Conservation (phyloP, 2,888 invertebrate species). For the Octodonta nipae region DNA sequence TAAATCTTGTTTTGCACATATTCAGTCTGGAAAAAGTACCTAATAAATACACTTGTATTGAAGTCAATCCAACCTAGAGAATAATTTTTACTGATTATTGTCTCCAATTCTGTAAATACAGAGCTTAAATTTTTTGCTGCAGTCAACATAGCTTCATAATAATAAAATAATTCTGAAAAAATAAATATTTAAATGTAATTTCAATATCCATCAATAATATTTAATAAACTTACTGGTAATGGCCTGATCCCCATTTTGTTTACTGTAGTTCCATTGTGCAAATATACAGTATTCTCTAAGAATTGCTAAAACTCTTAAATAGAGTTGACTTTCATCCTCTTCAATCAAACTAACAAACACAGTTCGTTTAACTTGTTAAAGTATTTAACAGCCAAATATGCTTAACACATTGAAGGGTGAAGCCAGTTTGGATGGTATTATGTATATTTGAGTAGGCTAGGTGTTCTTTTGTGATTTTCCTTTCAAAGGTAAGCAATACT, state of each 20-base stretch:
- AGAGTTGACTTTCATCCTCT: conserved; percentile 39
- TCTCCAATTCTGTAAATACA: conserved; percentile 46
- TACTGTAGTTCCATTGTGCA: conserved; percentile 39
- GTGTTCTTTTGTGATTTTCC: too few species aligned
- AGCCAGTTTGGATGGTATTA: too few species aligned
- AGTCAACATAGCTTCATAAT: conserved; percentile 47
- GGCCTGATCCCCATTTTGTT: conserved; percentile 16
- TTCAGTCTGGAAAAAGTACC: conserved; percentile 28
- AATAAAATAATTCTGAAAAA: conserved; percentile 43
- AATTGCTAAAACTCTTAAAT: conserved; percentile 48
- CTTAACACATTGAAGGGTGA: too few species aligned
- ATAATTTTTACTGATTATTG: conserved; percentile 46
- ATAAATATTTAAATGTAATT: conserved; percentile 5
- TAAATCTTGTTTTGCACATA: conserved; percentile 24
- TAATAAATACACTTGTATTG: conserved; percentile 50
- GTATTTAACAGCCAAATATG: too few species aligned
- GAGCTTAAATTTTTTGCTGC: conserved; percentile 46
- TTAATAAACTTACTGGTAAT: conserved; percentile 22
- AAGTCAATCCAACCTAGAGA: conserved; percentile 53
- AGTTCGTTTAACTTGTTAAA: not conserved
- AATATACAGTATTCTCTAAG: conserved; percentile 51
- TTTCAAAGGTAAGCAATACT: too few species aligned
- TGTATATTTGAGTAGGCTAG: too few species aligned
- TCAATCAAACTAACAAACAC: conserved; percentile 24
- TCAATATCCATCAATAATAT: conserved; percentile 3